phyloP scores from a whole-genome alignment of 2,113 vertebrate species.

The Nannospalax galili region DNA sequence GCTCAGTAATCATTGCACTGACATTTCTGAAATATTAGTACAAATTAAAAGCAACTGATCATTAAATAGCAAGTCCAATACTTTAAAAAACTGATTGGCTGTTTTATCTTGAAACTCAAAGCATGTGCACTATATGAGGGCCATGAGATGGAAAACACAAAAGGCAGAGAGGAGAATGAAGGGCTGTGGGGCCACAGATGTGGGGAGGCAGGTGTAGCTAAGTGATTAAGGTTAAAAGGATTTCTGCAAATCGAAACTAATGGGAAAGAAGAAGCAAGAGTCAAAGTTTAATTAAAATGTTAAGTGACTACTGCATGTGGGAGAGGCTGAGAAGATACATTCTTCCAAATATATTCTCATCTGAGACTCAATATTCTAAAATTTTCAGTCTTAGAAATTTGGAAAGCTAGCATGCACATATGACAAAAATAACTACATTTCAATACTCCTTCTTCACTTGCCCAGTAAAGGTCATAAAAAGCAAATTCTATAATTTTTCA shows the following conservation, averaged over 20 bases:
- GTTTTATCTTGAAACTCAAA: background rate
- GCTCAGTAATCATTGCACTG: background rate
- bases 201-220: background rate
- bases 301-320: background rate
- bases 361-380: background rate
- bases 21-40: background rate
- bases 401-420: background rate
- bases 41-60: constrained; percentile 34
- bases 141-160: background rate
- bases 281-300: constrained; percentile 41
- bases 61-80: background rate
- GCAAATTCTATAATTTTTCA: constrained; percentile 4
- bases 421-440: background rate
- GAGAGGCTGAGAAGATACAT: background rate
- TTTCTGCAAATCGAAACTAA: constrained; percentile 38
- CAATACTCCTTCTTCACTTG: background rate
- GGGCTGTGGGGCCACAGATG: background rate
- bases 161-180: background rate
- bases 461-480: background rate
- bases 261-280: background rate
- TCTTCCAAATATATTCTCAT: background rate
- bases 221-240: background rate
- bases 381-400: background rate
- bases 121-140: background rate
- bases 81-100: background rate